Base-by-base conservation (phyloP, 2,113 vertebrate species). In the Periophthalmus modestus region DNA sequence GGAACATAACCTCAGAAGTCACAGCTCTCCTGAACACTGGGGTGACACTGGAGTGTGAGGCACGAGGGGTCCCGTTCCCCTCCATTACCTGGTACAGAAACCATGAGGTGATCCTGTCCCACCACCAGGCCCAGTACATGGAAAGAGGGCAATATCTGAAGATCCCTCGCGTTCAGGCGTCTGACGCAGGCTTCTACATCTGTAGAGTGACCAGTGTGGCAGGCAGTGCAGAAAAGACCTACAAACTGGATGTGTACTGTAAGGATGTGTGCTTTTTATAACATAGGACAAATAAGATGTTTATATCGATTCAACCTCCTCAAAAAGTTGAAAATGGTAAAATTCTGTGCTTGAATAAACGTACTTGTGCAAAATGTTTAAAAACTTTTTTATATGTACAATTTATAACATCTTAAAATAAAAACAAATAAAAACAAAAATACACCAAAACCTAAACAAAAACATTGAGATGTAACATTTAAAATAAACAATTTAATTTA, bases 141-240 rank as follows among this genome's bases (percentile, higher is more conserved):
- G 96, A 99, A 33, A 94, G 93, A 48, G 97, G 97, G 3, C 95
- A 95, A 36, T 93, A 94, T 83, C 95, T 99, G 78, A 96, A 95
- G 84, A 95, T 99, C 73, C 91, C 92, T 1, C 92, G 61, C 4
- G 95, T 90, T 0, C 95, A 96, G 73, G 92, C 93, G 0, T 93
- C 96, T 0, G 96, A 98, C 69, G 94, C 95, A 0, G 97, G 93
- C 0, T 89, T 24, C 39, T 99, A 96, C 73, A 92, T 68, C 0
- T 99, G 98, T 82, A 95, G 74, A 0, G 96, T 84, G 68, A 92
- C 88, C 82, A 99, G 89, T 5, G 58, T 93, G 52, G 96, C 94
- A 0, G 98, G 98, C 39, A 87, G 82, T 0, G 92, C 95, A 0
- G 96, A 98, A 82, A 99, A 96, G 82, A 77, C 74, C 9, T 97